phyloP scores from a whole-genome alignment of 2,888 invertebrate genomes.

The Ectropis crepuscularia region DNA sequence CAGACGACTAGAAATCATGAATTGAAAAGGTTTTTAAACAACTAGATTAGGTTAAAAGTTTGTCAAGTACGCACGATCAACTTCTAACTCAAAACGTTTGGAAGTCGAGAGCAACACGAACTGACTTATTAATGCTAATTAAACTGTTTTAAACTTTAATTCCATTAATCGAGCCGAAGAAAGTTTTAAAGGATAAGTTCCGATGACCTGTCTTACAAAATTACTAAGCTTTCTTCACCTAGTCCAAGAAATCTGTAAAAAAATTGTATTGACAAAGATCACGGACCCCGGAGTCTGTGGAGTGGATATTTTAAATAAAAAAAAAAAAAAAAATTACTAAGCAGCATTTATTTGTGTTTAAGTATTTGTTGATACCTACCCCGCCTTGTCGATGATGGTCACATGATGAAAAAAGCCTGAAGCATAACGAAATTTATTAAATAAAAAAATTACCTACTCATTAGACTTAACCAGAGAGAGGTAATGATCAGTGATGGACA shows the following conservation, averaged over 20 bases:
- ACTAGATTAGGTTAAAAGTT: slow-evolving; percentile 7
- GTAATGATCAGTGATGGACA: too few species aligned
- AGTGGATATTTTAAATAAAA: too few species aligned
- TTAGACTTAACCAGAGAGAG: too few species aligned
- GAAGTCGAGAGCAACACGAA: slow-evolving; percentile 9
- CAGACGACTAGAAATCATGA: neutral
- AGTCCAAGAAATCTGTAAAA: too few species aligned
- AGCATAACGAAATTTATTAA: too few species aligned
- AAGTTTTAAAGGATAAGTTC: slow-evolving; percentile 5
- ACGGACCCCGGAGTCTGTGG: too few species aligned
- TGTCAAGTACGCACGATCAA: slow-evolving; percentile 5
- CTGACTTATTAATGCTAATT: slow-evolving; percentile 12
- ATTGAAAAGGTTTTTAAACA: slow-evolving; percentile 1
- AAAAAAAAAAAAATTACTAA: neutral
- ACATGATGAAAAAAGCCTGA: too few species aligned
- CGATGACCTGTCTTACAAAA: neutral
- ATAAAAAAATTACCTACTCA: too few species aligned
- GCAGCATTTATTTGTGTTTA: too few species aligned
- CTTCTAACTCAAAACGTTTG: slow-evolving; percentile 10
- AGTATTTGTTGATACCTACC: too few species aligned
- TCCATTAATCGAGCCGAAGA: neutral
- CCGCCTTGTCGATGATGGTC: too few species aligned
- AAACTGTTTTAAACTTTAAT: slow-evolving; percentile 12
- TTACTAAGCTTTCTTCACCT: neutral
- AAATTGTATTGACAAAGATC: too few species aligned